Evolutionary conservation across 2,888 invertebrate species (phyloP), one percentile per base, ranked within the genome.

Genomic region (Camponotus fellah): DNA sequence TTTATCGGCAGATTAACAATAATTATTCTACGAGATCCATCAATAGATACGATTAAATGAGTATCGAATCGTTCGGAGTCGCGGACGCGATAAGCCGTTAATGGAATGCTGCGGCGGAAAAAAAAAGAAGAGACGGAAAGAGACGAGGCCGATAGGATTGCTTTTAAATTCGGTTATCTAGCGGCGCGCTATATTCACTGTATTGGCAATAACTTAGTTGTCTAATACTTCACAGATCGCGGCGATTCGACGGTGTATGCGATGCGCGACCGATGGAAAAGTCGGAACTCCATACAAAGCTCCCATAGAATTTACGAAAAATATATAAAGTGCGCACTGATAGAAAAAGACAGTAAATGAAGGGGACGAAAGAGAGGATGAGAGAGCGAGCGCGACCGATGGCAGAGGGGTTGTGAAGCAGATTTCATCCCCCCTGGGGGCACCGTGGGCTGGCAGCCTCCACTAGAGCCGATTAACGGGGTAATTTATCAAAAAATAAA

Each of bases 401-500:
- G 77, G 82, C 21, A 49, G 62, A 69, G 65, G 43, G 43, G 56
- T 53, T 72, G 53, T n/a, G 75, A 76, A 75, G 88, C 88, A 89
- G 86, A 89, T 89, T 89, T 89, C 68, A 89, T 85, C 89, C 86
- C 89, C 84, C 88, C 69, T 56, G 74, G 85, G 85, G 74, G 66
- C 56, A 65, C 26, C 83, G 65, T 17, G 53, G 76, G 83, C 83
- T 86, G 72, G 60, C 79, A 88, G 85, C 86, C 90, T 88, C 87
- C 69, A 66, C 90, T 88, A 85, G 89, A 90, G 87, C 87, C 91
- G 91, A 91, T 91, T 91, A 91, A 88, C 88, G 89, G 85, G 84
- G 89, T 87, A 90, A 91, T 91, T 91, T 91, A 91, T 91, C 90
- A 91, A 91, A 90, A 91, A 91, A 91, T 91, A 91, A 90, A 90